Evolutionary conservation across 2,797 vertebrate genomes (phyloP).

Genomic region (Poecilia velifera): DNA sequence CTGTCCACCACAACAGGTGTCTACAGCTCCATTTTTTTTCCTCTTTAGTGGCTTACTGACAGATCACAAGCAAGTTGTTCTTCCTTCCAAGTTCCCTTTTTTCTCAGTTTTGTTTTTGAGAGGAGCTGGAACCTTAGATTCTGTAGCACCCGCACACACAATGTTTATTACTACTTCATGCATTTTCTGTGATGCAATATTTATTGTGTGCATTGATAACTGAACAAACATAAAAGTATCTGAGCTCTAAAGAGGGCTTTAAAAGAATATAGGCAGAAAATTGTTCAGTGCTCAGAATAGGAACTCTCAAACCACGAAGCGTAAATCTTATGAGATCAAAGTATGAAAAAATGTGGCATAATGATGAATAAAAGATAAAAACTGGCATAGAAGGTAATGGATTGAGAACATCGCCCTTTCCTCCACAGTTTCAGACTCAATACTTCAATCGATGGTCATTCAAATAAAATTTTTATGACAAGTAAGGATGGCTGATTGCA

Average conservation of each 20-base stretch:
- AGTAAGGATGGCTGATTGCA: slow-evolving; percentile 48
- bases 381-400: slow-evolving; percentile 27
- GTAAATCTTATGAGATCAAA: slow-evolving; percentile 23
- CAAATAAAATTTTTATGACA: slow-evolving; percentile 44
- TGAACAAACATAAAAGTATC: slow-evolving; percentile 22
- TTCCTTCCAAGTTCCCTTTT: slow-evolving; percentile 25
- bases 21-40: slow-evolving; percentile 10
- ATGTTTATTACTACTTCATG: slow-evolving; percentile 16
- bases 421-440: slow-evolving; percentile 38
- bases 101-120: slow-evolving; percentile 26
- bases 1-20: slow-evolving; percentile 50
- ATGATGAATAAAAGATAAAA: slow-evolving; percentile 26
- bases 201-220: slow-evolving; percentile 14
- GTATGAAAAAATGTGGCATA: slow-evolving; percentile 12
- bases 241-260: slow-evolving; percentile 4
- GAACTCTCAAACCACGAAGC: slow-evolving; percentile 1
- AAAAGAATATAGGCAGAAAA: slow-evolving; percentile 3
- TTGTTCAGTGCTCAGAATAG: neutral
- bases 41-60: slow-evolving; percentile 24
- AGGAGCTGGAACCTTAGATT: slow-evolving; percentile 26
- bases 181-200: slow-evolving; percentile 18
- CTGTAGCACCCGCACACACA: slow-evolving; percentile 7
- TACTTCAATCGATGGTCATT: slow-evolving; percentile 58
- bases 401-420: slow-evolving; percentile 32
- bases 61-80: slow-evolving; percentile 1